phyloP scores from a whole-genome alignment of 2,113 vertebrate genomes.

The Sebastes schlegelii region DNA sequence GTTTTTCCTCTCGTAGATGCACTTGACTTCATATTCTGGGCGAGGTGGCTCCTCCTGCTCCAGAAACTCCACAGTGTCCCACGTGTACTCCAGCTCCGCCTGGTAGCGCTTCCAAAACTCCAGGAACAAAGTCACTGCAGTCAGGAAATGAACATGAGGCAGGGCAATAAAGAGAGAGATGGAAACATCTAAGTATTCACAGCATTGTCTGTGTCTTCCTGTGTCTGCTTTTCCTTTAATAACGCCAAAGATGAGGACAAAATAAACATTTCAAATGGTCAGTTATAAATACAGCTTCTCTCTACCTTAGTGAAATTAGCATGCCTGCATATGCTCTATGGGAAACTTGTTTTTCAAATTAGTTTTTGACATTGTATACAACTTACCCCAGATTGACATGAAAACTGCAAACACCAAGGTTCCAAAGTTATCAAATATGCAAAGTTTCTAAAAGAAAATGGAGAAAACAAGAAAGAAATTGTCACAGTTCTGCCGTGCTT shows the following conservation, averaged over 20 bases:
- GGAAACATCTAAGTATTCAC: background rate
- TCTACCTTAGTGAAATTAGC: background rate
- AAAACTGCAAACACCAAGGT: constrained; percentile 95
- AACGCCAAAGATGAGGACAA: background rate
- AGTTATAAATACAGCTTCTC: background rate
- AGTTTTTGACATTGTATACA: background rate
- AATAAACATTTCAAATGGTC: background rate
- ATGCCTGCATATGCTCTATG: background rate
- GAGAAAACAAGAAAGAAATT: constrained; percentile 22
- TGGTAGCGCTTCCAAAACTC: constrained; percentile 97
- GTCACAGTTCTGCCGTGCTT: background rate
- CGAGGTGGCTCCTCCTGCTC: constrained; percentile 92
- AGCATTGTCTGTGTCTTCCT: background rate
- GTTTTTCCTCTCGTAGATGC: constrained; percentile 87
- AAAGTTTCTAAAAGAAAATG: constrained; percentile 87
- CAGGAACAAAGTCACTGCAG: constrained; percentile 91
- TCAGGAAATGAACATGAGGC: constrained; percentile 11
- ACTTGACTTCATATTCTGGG: constrained; percentile 92
- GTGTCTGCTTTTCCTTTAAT: background rate
- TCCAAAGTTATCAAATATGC: constrained; percentile 96
- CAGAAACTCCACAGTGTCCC: constrained; percentile 93
- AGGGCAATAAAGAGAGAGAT: background rate
- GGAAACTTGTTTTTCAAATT: background rate
- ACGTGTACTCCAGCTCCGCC: constrained; percentile 92
- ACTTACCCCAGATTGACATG: constrained; percentile 96